phyloP scores from a whole-genome alignment of 2,797 vertebrate species.

The Clarias platycephalus region DNA sequence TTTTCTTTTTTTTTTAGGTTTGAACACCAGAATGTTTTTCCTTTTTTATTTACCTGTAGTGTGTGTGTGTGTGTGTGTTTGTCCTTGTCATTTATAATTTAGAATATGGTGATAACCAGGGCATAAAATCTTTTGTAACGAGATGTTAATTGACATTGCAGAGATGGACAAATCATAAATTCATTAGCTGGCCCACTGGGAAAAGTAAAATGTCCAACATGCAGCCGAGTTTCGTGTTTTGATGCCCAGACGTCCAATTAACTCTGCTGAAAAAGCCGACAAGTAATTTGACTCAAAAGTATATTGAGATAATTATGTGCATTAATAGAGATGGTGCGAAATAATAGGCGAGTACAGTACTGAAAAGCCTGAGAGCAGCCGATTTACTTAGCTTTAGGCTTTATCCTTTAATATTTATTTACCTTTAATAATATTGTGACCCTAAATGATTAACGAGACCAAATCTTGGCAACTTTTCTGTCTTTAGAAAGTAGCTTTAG shows the following conservation, averaged over 20 bases:
- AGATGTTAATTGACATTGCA: constrained; percentile 8
- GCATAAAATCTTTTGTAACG: not conserved
- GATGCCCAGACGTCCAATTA: not conserved
- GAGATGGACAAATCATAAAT: constrained; percentile 17
- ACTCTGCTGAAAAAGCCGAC: not conserved
- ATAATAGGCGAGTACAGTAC: not conserved
- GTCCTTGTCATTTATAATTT: not conserved
- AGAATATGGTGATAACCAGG: not conserved
- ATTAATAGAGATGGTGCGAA: not conserved
- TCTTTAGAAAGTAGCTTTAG: not conserved
- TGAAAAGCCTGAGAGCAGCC: not conserved
- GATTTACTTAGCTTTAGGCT: not conserved
- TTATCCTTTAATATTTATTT: not conserved
- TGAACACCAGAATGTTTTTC: constrained; percentile 22
- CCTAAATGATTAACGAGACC: no score
- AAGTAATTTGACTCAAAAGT: not conserved
- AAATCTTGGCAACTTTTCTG: no score
- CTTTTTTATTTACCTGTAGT: not conserved
- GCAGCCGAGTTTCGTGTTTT: not conserved
- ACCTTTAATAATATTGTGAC: no score
- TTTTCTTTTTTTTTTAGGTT: constrained; percentile 2
- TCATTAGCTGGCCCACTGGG: constrained; percentile 5
- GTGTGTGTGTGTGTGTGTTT: not conserved
- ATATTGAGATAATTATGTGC: not conserved
- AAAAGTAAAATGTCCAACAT: not conserved